These are phyloP conservation scores for Tholera decimalis DNA, from an alignment of 2,888 invertebrate genomes.

Conservation along the genomic window DNA sequence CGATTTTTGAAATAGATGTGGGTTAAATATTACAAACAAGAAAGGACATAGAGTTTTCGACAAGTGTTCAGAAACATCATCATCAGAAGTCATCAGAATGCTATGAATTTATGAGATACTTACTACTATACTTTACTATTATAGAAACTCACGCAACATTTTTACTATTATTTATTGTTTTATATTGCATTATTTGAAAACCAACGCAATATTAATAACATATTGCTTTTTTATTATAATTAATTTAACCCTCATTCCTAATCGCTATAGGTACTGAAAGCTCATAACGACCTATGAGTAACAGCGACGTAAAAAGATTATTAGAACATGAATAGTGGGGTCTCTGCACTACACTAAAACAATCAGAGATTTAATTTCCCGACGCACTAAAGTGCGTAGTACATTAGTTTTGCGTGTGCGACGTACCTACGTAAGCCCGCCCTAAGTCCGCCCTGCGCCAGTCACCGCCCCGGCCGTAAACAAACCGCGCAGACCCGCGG, in stretches of 20 bases:
- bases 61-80: too few relatives aligned
- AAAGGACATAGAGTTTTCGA: too few relatives aligned
- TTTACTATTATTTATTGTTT: too few relatives aligned
- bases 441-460: conserved; percentile 86
- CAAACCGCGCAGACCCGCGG: conserved; percentile 63
- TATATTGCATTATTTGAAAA: not conserved
- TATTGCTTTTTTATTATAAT: not conserved
- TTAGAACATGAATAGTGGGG: conserved; percentile 13
- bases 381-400: conserved; percentile 71
- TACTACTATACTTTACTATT: too few relatives aligned
- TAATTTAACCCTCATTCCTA: not conserved
- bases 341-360: conserved; percentile 36
- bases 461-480: conserved; percentile 74
- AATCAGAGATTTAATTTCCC: conserved; percentile 57
- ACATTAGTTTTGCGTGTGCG: conserved; percentile 84
- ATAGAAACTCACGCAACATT: too few relatives aligned
- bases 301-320: not conserved
- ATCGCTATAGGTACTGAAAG: conserved; percentile 15
- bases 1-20: too few relatives aligned
- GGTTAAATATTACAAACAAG: too few relatives aligned
- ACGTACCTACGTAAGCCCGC: conserved; percentile 80
- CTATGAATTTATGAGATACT: too few relatives aligned
- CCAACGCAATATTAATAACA: not conserved
- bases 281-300: not conserved
- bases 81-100: too few relatives aligned